Base-by-base conservation (phyloP, 2,797 vertebrate genomes). In the Enteromius viviparus region DNA sequence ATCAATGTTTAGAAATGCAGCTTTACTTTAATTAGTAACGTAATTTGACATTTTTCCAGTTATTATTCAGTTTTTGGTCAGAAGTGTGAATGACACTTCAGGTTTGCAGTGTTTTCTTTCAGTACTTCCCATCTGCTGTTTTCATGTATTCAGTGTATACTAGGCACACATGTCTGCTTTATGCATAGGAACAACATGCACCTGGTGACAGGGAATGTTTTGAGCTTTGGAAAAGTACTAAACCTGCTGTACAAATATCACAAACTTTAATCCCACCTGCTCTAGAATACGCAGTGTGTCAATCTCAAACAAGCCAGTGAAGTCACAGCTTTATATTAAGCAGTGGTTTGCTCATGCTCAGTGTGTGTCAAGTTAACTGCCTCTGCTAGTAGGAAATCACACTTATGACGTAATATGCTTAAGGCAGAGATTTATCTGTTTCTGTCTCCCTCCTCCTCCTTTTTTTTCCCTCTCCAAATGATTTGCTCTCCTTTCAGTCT, bases 401-500 rank as follows among this genome's bases (percentile, higher is more conserved):
- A 51, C 55, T 45, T 23, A 49, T 81, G 53, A 69, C n/a, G 7
- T 23, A 64, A 32, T 29, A 58, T n/a, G 60, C 37, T 26, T 47
- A 17, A 49, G 40, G 58, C 45, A 51, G 53, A 70, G 42, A 37
- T 47, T 84, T 79, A 12, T 66, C 69, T 4, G 34, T 78, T 49
- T 64, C 53, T 12, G 21, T 60, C 10, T 62, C 40, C 47, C 45
- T 62, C 40, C 47, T 45, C n/a, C 9, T 32, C 26, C 26, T 78
- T 23, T 9, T 15, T 78, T 45, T 40, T 23, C 11, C 17, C 42
- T 42, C 26, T 1, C 14, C 23, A 14, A 26, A 9, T 47, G 14
- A 49, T 37, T 58, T 23, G 69, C 47, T 4, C 21, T 64, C 32
- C 72, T 78, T 82, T 86, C 76, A 86, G 89, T 87, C 32, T 76